Evolutionary conservation across 1,140 invertebrate genomes (phyloP), one percentile per base, ranked within the genome.

Genomic region (Formica exsecta): DNA sequence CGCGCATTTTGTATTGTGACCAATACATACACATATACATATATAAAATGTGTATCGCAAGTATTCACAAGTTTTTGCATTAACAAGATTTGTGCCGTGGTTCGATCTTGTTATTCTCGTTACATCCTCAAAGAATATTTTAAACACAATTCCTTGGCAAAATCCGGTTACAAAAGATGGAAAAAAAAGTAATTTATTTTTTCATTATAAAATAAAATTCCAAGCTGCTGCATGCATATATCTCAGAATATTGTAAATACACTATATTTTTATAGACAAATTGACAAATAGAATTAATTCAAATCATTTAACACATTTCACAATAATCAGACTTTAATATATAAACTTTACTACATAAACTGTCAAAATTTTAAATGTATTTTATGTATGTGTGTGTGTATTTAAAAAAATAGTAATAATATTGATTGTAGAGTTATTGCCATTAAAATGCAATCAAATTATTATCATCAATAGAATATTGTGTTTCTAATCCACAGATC

Each of bases 1-100:
- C 66, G 51, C 16, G 25, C 25, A 29, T 29, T 29, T 29, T 29
- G 25, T 81, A 36, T 83, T 25, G 68, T 68, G 57, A 83, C 36
- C 68, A 61, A 83, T 83, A 74, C 79, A 61, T 74, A 62, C 54
- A 83, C 54, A 73, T 71, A 32, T 59, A 59, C 51, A 81, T 81
- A 57, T 83, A 83, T 32, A 81, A 73, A 44, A 80, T 80, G 66
- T 73, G 61, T 73, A 54, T 66, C 54, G 68, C 79, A 74, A 73
- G 8, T 74, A 83, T 83, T 83, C 79, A 73, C 54, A 73, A 44
- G 6, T 81, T 73, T 61, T 77, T 38, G 32, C 70, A 16, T 80
- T 29, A 41, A 57, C 36, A 71, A 68, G 44, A 36, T 25, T 25
- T 38, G 41, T 85, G 71, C 65, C 57, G 36, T 66, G 36, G 32